These are phyloP conservation scores for Tragelaphus buxtoni DNA, from an alignment of 2,113 vertebrate species.

Conservation along the genomic window DNA sequence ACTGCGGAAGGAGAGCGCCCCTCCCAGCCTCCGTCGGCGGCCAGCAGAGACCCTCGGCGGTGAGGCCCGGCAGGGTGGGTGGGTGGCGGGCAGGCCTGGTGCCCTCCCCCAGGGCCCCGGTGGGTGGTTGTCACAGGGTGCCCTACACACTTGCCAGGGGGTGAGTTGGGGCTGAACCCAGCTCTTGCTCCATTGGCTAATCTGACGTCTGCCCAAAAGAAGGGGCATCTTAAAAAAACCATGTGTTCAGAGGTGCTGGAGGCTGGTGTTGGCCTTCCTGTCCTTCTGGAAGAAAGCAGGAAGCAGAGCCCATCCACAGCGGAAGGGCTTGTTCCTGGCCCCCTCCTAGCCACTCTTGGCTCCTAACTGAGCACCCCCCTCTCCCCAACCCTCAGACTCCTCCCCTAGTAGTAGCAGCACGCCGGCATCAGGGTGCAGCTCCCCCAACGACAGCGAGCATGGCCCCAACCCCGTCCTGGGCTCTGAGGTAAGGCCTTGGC, in stretches of 20 bases:
- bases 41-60: constrained; percentile 84
- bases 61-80: constrained; percentile 22
- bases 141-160: too few species aligned
- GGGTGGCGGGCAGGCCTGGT: not conserved
- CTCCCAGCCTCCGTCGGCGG: constrained; percentile 86
- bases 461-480: constrained; percentile 77
- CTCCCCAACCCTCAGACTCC: constrained; percentile 82
- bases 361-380: not conserved
- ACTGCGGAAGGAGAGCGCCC: constrained; percentile 91
- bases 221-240: not conserved
- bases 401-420: constrained; percentile 93
- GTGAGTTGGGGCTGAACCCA: not conserved
- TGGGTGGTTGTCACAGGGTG: not conserved
- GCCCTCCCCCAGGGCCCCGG: accelerated
- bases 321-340: not conserved
- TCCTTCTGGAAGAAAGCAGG: not conserved
- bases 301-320: not conserved
- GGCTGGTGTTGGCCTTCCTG: not conserved
- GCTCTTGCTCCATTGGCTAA: not conserved
- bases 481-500: constrained; percentile 83
- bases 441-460: constrained; percentile 91
- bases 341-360: not conserved
- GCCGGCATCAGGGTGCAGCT: constrained; percentile 90
- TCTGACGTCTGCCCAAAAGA: not conserved
- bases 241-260: not conserved